Conservation (phyloP, 2,797 vertebrate species). For the Champsocephalus gunnari region DNA sequence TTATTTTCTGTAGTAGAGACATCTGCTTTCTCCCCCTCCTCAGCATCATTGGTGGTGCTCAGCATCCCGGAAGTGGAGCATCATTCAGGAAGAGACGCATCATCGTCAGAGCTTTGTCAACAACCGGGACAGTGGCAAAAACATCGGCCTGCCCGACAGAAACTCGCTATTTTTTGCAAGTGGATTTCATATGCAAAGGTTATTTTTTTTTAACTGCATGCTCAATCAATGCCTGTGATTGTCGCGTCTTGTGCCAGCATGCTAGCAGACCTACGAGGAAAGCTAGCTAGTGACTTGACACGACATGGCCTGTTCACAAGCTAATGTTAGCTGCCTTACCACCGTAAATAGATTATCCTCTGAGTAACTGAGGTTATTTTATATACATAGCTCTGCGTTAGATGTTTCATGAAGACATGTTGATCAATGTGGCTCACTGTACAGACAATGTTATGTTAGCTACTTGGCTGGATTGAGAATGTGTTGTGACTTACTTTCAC, state of each 20-base stretch:
- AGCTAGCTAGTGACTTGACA: slow-evolving; percentile 73
- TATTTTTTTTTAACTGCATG: slow-evolving; percentile 44
- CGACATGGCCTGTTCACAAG: slow-evolving; percentile 75
- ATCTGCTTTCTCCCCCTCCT: neutral
- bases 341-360: slow-evolving; percentile 43
- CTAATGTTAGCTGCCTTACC: slow-evolving; percentile 72
- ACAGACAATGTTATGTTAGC: slow-evolving; percentile 2
- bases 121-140: slow-evolving; percentile 61
- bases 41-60: slow-evolving; percentile 64
- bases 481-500: slow-evolving; percentile 21
- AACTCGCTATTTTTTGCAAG: slow-evolving; percentile 9
- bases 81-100: slow-evolving; percentile 77
- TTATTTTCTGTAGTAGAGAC: neutral
- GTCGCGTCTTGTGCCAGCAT: slow-evolving; percentile 22
- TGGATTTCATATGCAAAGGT: slow-evolving; percentile 54
- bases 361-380: neutral
- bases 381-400: neutral
- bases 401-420: neutral
- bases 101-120: slow-evolving; percentile 69
- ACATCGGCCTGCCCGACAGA: slow-evolving; percentile 48
- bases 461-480: slow-evolving; percentile 9
- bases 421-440: neutral
- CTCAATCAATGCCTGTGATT: neutral
- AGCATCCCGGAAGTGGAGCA: slow-evolving; percentile 79
- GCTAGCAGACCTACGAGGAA: slow-evolving; percentile 30